Evolutionary conservation across 2,113 vertebrate species (phyloP), one percentile per base, ranked within the genome.

Genomic region (Tichodroma muraria): DNA sequence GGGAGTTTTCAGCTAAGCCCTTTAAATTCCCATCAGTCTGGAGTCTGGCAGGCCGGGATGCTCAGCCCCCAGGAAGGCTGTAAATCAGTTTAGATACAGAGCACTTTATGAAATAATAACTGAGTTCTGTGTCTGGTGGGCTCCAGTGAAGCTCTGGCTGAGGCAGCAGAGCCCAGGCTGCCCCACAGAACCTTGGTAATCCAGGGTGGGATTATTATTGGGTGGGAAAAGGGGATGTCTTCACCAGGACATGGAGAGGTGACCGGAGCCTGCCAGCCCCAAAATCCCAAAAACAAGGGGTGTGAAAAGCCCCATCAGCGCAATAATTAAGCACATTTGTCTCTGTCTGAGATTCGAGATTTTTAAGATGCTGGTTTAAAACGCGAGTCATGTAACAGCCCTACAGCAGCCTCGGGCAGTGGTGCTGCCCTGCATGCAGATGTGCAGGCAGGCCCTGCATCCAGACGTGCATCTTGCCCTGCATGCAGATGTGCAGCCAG

Each of bases 1-100:
- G 93, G 64, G 89, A 88, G 53, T 90, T 97, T 89, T 90, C 83
- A 50, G 6, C 44, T 30, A 85, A 98, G 82, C 83, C 61, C 42
- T 94, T 97, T 88, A 96, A 97, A 96, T 94, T 91, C 92, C 95
- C 96, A 96, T 89, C 93, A 72, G 94, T 35, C 95, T 96, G 95
- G 83, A 83, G 84, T 75, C 95, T 97, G 97, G 93, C 91, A 54
- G 44, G 84, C 95, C 53, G 72, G 89, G 93, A 83, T 73, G 95
- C 70, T 86, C 93, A 38, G 96, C 95, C 94, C 96, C 95, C 94
- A 81, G 93, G 91, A 96, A 96, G 75, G 22, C 87, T 91, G 88
- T 94, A 91, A 97, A 93, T 95, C 94, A 86, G 35, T 94, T 92
- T 8, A 64, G 93, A 92, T 93, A 83, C 78, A 53, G 87, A 94